These are phyloP conservation scores for Egretta garzetta DNA, from an alignment of 2,113 vertebrate genomes.

Conservation along the genomic window DNA sequence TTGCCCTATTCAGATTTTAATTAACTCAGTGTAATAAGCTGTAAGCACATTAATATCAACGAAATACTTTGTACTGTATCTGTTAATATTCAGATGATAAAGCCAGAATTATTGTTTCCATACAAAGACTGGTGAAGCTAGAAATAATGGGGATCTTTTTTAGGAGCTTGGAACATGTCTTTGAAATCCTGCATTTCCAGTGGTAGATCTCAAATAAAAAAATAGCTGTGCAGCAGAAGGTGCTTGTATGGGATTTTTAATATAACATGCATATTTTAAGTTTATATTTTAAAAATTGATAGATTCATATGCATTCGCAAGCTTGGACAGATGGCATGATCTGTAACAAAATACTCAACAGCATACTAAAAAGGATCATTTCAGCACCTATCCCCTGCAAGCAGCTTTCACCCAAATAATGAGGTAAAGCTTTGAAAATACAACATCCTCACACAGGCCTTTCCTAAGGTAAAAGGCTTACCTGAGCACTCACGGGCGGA, in stretches of 20 bases:
- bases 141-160: constrained; percentile 23
- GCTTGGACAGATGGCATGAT: constrained; percentile 32
- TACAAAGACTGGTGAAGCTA: constrained; percentile 12
- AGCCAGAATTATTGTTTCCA: constrained; percentile 46
- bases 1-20: constrained; percentile 77
- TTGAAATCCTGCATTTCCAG: constrained; percentile 20
- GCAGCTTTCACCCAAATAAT: not conserved
- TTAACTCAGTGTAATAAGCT: constrained; percentile 79
- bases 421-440: not conserved
- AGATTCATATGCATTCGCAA: constrained; percentile 7
- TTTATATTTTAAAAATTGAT: constrained; percentile 46
- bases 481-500: not conserved
- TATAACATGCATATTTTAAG: not conserved
- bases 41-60: constrained; percentile 79
- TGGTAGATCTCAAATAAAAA: not conserved
- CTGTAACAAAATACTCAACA: constrained; percentile 7
- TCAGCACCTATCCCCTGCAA: not conserved
- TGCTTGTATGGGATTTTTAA: not conserved
- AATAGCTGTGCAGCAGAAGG: not conserved
- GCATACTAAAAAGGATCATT: constrained; percentile 58
- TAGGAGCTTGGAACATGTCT: not conserved
- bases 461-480: not conserved
- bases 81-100: constrained; percentile 62
- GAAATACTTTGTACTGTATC: constrained; percentile 57
- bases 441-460: not conserved